Evolutionary conservation across 2,797 vertebrate species (phyloP), one percentile per base, ranked within the genome.

Genomic region (Muscicapa comitata): DNA sequence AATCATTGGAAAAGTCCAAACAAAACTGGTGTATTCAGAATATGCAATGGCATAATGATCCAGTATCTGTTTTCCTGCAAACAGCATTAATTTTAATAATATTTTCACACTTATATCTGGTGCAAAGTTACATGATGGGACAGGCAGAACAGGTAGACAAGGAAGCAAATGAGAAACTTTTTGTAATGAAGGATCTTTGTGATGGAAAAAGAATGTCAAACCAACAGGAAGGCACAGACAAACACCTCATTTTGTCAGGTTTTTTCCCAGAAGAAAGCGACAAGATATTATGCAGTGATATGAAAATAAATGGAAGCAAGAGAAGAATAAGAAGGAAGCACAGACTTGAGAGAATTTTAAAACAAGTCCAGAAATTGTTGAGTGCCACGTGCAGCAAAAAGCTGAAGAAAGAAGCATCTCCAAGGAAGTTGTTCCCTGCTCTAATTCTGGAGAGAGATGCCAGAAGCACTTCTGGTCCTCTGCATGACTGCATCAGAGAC

Each of bases 291-390:
- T 77, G 75, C 78, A 92, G 78, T 53, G 91, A 67, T 88, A 91
- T 13, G 70, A 91, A 95, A 93, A 92, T 86, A 89, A 88, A 88
- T 78, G 86, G 80, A 94, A 89, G 84, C 59, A 73, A 73, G 33
- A 45, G 57, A 79, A 88, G 67, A 89, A 92, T 55, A 85, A 72
- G 59, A 79, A 89, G 66, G 70, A 51, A 81, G 24, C 53, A 40
- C 48, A 93, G 87, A 87, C 93, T 93, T 96, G 53, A 96, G 68
- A 94, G 84, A 89, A 94, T 76, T 94, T 95, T 94, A 74, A 86
- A 95, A 80, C 10, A 89, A 82, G 50, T 80, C 85, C 67, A 92
- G 83, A 82, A 94, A 80, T 57, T 40, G 37, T 74, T 55, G 59
- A 53, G 81, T 93, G 78, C 45, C 73, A 79, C 75, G 86, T 16